phyloP scores from a whole-genome alignment of 2,113 vertebrate species.

The Felis catus region DNA sequence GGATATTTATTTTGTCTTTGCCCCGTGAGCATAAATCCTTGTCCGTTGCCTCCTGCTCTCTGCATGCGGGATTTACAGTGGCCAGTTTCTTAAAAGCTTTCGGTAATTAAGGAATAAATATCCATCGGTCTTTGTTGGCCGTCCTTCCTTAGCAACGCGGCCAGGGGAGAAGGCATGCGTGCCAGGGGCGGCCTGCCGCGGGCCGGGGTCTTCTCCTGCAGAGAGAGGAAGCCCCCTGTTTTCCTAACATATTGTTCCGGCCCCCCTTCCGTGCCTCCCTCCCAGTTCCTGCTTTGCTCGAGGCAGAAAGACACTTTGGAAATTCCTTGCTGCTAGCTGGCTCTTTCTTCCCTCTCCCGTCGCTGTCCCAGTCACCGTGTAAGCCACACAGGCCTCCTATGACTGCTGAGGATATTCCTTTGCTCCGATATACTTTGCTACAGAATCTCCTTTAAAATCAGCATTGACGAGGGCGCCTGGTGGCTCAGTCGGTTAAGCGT shows the following conservation, averaged over 20 bases:
- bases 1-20: slow-evolving; percentile 87
- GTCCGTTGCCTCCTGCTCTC: slow-evolving; percentile 54
- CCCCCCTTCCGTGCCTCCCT: slow-evolving; percentile 89
- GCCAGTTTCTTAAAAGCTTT: slow-evolving; percentile 79
- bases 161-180: slow-evolving; percentile 93
- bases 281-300: slow-evolving; percentile 90
- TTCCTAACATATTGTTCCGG: slow-evolving; percentile 89
- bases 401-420: fast-evolving
- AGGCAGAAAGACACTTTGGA: slow-evolving; percentile 89
- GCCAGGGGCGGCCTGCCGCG: slow-evolving; percentile 85
- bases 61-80: slow-evolving; percentile 83
- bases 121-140: slow-evolving; percentile 83
- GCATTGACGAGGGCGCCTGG: not conserved
- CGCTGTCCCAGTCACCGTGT: slow-evolving; percentile 63
- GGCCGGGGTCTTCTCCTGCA: slow-evolving; percentile 86
- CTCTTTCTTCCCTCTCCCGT: slow-evolving; percentile 79
- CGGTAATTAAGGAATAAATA: slow-evolving; percentile 85
- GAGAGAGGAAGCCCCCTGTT: slow-evolving; percentile 87
- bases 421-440: fast-evolving
- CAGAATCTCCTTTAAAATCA: not conserved
- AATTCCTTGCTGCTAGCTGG: slow-evolving; percentile 98
- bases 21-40: slow-evolving; percentile 81
- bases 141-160: slow-evolving; percentile 91
- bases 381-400: slow-evolving; percentile 17
- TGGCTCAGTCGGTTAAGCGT: too few relatives aligned